A percentile compares a stretch with the other conserved stretches of the same genome.
Conservation (phyloP, 2,113 vertebrate genomes). For the Orycteropus afer region DNA sequence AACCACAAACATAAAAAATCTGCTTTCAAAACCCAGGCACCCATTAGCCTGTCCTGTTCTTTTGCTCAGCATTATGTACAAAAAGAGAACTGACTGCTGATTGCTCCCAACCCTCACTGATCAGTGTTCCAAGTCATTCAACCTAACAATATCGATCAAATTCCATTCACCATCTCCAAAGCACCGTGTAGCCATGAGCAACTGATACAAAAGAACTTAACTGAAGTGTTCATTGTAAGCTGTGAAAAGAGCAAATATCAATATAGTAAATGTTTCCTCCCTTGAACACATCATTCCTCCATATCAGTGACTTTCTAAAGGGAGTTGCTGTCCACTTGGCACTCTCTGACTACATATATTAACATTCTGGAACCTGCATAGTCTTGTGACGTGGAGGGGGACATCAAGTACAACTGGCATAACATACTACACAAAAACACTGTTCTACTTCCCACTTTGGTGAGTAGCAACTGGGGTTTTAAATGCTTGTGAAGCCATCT, state of each 20-base stretch:
- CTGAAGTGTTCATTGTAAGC: neutral
- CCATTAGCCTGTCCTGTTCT: neutral
- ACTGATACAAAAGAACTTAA: neutral
- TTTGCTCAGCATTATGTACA: constrained; percentile 9
- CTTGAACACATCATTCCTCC: constrained; percentile 15
- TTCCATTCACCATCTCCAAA: neutral
- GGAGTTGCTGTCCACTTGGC: neutral
- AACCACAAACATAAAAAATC: neutral
- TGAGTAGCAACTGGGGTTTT: no score
- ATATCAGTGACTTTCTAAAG: constrained; percentile 8
- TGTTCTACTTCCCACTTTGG: no score
- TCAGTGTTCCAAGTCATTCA: neutral
- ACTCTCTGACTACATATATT: constrained; percentile 1
- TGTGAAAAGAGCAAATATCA: constrained; percentile 47
- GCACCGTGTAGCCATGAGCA: neutral
- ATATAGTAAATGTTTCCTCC: neutral
- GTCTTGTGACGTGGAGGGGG: no score
- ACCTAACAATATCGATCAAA: neutral
- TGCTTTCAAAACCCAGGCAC: neutral
- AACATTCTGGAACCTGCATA: neutral
- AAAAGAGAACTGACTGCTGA: neutral
- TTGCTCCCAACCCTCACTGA: neutral
- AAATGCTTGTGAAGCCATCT: no score
- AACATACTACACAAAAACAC: no score
- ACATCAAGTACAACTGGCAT: no score